Base-by-base conservation (phyloP, 2,888 invertebrate species). In the Syrista parreyssii region DNA sequence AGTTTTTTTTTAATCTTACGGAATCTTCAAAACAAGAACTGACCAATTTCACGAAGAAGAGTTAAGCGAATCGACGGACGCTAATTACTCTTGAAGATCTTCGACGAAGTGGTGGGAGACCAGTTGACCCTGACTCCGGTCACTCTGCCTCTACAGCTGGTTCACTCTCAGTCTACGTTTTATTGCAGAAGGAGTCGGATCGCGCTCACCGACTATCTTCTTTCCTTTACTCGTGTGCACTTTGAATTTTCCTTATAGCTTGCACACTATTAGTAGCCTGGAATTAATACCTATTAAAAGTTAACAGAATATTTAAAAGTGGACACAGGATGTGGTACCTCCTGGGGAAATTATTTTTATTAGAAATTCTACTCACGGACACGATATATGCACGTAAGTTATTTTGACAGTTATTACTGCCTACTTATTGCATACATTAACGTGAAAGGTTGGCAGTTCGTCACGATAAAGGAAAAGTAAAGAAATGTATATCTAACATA, bases 111-210 rank as follows among this genome's bases (percentile, higher is more conserved):
- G 82, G 87, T 87, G 89, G 90, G 89, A 85, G 88, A 76, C 68
- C 81, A 81, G 90, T 88, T 87, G 88, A 87, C 90, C 90, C 86
- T 91, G 90, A 82, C 79, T 83, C 73, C 78, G 81, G 84, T 82
- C 79, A 71, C 71, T 33, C 31, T 23, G 55, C 23, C 71, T 15
- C 71, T n/a, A 31, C 11, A 71, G 71, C 71, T 71, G 71, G 31
- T 71, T 55, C 31, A 71, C 31, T 33, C 33, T 33, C 71, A 77
- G 77, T 77, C 71, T 33, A 75, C 75, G 74, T 69, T 74, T 69
- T 11, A 34, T 31, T 73, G 68, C 74, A 12, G 73, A 68, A 73
- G 73, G 76, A 68, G 33, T 76, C 73, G 31, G 68, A 36, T 76
- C 55, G 55, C 55, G 55, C 9, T 55, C 23, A 23, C 23, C 23